Percentiles rank a stretch among this genome's conserved stretches.
These are phyloP conservation scores for Cochlearius cochlearius DNA, from an alignment of 2,113 vertebrate species.

Conservation along the genomic window DNA sequence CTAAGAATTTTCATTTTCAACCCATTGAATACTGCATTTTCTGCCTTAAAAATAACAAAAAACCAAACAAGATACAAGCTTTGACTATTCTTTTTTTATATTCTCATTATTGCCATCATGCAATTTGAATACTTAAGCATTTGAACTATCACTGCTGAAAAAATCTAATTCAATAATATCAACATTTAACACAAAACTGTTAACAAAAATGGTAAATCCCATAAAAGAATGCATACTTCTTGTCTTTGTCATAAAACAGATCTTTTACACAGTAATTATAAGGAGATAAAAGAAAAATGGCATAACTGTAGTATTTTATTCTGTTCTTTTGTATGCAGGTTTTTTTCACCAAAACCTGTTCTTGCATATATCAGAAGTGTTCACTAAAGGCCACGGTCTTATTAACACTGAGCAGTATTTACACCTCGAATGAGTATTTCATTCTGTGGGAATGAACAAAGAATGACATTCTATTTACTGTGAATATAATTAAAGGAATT, in stretches of 20 bases:
- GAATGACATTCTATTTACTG: background rate
- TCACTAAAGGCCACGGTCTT: background rate
- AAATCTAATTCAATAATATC: background rate
- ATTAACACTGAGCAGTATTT: background rate
- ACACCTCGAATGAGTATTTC: background rate
- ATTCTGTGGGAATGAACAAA: background rate
- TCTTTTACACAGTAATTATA: background rate
- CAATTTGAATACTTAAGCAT: background rate
- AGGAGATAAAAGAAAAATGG: background rate
- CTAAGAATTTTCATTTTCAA: background rate
- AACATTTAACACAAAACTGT: background rate
- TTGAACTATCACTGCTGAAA: background rate
- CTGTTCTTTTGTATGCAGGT: background rate
- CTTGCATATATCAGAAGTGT: background rate
- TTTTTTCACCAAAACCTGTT: background rate
- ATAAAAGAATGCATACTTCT: background rate
- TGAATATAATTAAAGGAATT: background rate
- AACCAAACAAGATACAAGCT: accelerated
- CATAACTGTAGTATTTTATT: background rate
- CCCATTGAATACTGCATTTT: background rate
- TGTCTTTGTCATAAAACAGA: background rate
- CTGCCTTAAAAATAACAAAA: background rate
- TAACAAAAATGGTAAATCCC: background rate
- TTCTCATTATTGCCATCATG: background rate
- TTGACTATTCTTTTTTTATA: background rate